Base-by-base conservation (phyloP, 2,888 invertebrate species). In the Atrina japonica region DNA sequence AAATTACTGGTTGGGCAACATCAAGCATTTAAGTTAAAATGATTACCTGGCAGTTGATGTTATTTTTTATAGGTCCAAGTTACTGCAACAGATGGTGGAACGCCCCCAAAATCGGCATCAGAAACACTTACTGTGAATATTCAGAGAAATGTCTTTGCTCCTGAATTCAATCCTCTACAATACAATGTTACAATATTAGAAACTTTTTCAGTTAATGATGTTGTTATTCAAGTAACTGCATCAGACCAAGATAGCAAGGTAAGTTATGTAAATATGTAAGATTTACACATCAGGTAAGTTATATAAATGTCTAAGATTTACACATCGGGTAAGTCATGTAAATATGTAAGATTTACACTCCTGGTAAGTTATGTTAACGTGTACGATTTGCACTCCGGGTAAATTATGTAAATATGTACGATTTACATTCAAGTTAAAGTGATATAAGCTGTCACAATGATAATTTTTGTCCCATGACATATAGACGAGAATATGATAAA, bases 1-100 rank as follows among this genome's bases (percentile, higher is more conserved):
- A 43, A 43, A 9, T 14, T 50, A 21, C 23, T 50, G 50, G 6
- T 50, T 50, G 2, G 14, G n/a, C n/a, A n/a, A n/a, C n/a, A n/a
- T n/a, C n/a, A n/a, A n/a, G n/a, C n/a, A n/a, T n/a, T n/a, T n/a
- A n/a, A n/a, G n/a, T n/a, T n/a, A n/a, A n/a, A n/a, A n/a, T n/a
- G n/a, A n/a, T n/a, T n/a, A n/a, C n/a, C n/a, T n/a, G n/a, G n/a
- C n/a, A n/a, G n/a, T n/a, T n/a, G n/a, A n/a, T n/a, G n/a, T n/a
- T n/a, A n/a, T n/a, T n/a, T 21, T n/a, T 72, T 77, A 40, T 73
- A 88, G 87, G 73, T 89, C 11, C 81, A 83, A 45, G 80, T 88
- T 16, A 52, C 68, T 40, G 86, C 86, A 1, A 67, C 74, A 50
- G 89, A 89, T 70, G 65, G 72, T 23, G 88, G 88, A 5, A 69